Evolutionary conservation across 2,888 invertebrate genomes (phyloP).

Genomic region (Oligia fasciuncula): DNA sequence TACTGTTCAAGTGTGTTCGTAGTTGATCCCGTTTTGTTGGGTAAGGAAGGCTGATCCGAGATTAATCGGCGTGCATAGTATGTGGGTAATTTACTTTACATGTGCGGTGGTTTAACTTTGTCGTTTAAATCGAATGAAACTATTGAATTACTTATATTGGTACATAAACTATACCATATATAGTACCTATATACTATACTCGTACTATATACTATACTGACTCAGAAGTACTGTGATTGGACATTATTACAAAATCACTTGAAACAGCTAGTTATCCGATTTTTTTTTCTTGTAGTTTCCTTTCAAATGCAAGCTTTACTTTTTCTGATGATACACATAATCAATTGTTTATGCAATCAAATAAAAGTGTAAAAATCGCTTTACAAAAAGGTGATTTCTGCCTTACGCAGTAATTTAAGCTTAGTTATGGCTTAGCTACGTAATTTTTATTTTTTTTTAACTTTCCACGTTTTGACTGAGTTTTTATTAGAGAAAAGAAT

Average conservation of each 20-base stretch:
- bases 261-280: background rate
- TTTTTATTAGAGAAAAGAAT: background rate
- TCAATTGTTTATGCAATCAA: background rate
- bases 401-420: background rate
- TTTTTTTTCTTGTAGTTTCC: no score
- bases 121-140: background rate
- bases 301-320: background rate
- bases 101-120: background rate
- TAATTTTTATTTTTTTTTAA: no score
- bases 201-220: no score
- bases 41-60: slow-evolving; percentile 42
- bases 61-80: slow-evolving; percentile 36
- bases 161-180: background rate
- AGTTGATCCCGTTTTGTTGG: slow-evolving; percentile 60
- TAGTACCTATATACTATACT: no score
- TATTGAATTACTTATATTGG: background rate
- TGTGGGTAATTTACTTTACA: slow-evolving; percentile 30
- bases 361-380: background rate
- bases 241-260: background rate
- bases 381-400: background rate
- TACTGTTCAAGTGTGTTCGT: slow-evolving; percentile 57
- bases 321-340: no score
- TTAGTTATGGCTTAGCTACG: background rate
- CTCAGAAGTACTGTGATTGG: background rate
- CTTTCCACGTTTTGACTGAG: background rate